These are phyloP conservation scores for Schizotus pectinicornis DNA, from an alignment of 2,888 invertebrate species.

Conservation along the genomic window DNA sequence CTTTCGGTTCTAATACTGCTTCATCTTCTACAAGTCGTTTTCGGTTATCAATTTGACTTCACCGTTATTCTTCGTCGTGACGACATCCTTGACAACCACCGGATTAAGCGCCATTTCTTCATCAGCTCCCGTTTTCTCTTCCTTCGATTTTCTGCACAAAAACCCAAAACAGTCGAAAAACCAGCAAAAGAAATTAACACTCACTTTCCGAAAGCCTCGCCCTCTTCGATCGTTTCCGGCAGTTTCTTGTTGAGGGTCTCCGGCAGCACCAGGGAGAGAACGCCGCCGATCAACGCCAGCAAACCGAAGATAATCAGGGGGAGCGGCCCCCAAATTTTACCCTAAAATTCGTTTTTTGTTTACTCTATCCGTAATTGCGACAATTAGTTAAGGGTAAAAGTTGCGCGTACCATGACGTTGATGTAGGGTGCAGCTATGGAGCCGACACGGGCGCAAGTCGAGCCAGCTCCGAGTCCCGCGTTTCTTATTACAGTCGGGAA, in stretches of 20 bases:
- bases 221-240: conserved; percentile 71
- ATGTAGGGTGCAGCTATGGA: conserved; percentile 68
- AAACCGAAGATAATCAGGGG: conserved; percentile 52
- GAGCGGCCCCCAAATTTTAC: conserved; percentile 26
- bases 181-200: conserved; percentile 32
- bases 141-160: background rate
- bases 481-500: conserved; percentile 76
- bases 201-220: conserved; percentile 67
- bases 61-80: background rate
- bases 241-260: conserved; percentile 70
- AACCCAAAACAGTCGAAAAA: background rate
- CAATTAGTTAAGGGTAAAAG: no score
- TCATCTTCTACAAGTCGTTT: no score
- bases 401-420: conserved; percentile 64
- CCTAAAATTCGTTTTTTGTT: no score
- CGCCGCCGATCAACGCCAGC: conserved; percentile 64
- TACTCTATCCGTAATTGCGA: no score
- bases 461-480: conserved; percentile 68
- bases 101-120: conserved; percentile 19
- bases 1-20: no score
- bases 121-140: background rate
- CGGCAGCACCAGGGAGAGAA: conserved; percentile 66
- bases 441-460: conserved; percentile 68
- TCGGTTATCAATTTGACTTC: no score
- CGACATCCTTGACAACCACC: background rate